Evolutionary conservation across 2,888 invertebrate genomes (phyloP).

Genomic region (Drosophila affinis): DNA sequence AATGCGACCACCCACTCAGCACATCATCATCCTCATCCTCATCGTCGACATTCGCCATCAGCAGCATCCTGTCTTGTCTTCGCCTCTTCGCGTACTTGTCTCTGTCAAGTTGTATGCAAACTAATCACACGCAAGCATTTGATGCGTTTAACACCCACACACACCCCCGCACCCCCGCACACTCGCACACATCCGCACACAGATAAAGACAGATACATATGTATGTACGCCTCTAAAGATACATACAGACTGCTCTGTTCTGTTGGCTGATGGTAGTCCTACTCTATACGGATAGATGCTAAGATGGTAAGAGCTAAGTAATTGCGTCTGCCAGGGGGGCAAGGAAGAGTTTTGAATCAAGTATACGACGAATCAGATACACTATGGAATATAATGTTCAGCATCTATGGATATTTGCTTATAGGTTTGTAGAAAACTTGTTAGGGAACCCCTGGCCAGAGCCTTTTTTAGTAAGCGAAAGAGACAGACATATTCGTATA

Average conservation of each 20-base stretch:
- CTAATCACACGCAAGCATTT: conserved; percentile 78
- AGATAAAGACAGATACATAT: background rate
- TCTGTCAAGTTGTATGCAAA: conserved; percentile 73
- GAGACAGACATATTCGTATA: no score
- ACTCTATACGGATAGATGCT: background rate
- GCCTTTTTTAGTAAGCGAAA: no score
- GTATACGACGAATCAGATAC: background rate
- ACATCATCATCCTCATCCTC: background rate
- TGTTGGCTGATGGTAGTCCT: background rate
- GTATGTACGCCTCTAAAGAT: background rate
- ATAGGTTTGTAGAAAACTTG: no score
- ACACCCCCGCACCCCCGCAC: conserved; percentile 57
- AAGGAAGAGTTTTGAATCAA: background rate
- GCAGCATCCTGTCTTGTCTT: conserved; percentile 24
- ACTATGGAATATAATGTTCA: background rate
- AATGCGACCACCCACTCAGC: conserved; percentile 37
- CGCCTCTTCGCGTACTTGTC: conserved; percentile 22
- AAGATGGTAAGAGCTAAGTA: background rate
- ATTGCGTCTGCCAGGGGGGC: background rate
- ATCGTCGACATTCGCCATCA: conserved; percentile 22
- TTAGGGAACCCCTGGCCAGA: no score
- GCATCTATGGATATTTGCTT: no score
- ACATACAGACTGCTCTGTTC: conserved; percentile 11
- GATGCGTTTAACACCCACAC: conserved; percentile 73
- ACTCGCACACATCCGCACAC: conserved; percentile 16